Evolutionary conservation across 2,888 invertebrate genomes (phyloP).

Genomic region (Phymatocera aterrima): DNA sequence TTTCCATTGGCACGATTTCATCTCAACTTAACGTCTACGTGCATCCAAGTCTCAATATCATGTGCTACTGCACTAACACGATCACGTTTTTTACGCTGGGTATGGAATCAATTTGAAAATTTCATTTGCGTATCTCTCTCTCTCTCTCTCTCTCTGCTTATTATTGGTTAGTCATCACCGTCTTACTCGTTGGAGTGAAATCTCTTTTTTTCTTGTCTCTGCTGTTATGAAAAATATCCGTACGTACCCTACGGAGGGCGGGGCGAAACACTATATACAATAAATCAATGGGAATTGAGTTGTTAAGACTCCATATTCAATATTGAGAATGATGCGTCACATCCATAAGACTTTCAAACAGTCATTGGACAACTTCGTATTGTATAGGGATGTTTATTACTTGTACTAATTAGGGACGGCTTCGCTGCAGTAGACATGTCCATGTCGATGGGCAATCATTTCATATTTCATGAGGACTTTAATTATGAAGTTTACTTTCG

Average conservation of each 20-base stretch:
- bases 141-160: too few relatives aligned
- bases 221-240: background rate
- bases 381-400: background rate
- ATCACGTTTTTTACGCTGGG: background rate
- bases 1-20: slow-evolving; percentile 38
- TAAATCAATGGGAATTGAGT: slow-evolving; percentile 58
- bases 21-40: background rate
- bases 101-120: slow-evolving; percentile 33
- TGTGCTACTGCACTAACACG: background rate
- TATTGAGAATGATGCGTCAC: slow-evolving; percentile 53
- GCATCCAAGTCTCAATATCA: background rate
- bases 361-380: background rate
- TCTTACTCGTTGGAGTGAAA: too few relatives aligned
- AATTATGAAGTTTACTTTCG: background rate
- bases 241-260: background rate
- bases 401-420: too few relatives aligned
- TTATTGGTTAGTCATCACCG: too few relatives aligned
- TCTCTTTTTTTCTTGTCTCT: too few relatives aligned
- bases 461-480: background rate
- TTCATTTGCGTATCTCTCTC: too few relatives aligned
- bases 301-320: slow-evolving; percentile 55
- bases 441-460: background rate
- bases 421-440: background rate
- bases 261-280: slow-evolving; percentile 23
- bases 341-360: slow-evolving; percentile 22